These are phyloP conservation scores for Pseudomyrmex pallidus DNA, from an alignment of 1,140 invertebrate genomes.

Conservation along the genomic window DNA sequence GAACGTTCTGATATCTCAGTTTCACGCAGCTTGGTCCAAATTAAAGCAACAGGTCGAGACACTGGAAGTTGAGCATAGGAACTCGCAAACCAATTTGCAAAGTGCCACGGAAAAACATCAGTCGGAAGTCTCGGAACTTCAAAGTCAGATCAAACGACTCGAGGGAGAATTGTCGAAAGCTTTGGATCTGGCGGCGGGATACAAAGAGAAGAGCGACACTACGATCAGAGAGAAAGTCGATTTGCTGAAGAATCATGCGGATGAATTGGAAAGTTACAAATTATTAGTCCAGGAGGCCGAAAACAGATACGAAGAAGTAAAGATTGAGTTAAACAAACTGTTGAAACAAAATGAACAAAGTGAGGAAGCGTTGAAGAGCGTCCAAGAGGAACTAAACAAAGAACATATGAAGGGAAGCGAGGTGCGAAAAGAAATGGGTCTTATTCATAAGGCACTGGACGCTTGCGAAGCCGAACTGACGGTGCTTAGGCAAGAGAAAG, in stretches of 20 bases:
- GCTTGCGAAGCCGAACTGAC: constrained; percentile 86
- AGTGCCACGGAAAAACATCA: constrained; percentile 79
- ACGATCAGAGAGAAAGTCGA: constrained; percentile 86
- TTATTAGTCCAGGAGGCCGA: constrained; percentile 80
- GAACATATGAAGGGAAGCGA: constrained; percentile 79
- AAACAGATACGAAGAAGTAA: constrained; percentile 77
- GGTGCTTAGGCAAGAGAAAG: constrained; percentile 85
- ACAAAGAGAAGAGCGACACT: constrained; percentile 88
- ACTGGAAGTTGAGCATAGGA: constrained; percentile 82
- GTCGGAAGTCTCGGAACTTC: constrained; percentile 74
- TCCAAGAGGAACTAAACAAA: constrained; percentile 81
- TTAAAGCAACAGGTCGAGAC: constrained; percentile 82
- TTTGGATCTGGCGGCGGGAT: constrained; percentile 88
- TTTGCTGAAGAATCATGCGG: constrained; percentile 77
- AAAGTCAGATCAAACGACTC: constrained; percentile 86
- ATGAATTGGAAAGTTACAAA: constrained; percentile 82
- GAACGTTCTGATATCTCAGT: constrained; percentile 88
- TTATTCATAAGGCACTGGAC: constrained; percentile 85
- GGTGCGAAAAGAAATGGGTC: constrained; percentile 83
- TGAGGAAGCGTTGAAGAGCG: constrained; percentile 75
- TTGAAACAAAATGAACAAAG: constrained; percentile 76
- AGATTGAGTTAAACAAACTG: constrained; percentile 78
- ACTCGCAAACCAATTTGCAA: constrained; percentile 78
- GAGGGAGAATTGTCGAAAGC: constrained; percentile 89
- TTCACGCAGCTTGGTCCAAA: constrained; percentile 86